Base-by-base conservation (phyloP, 30 jellyfish, hydroid and myxozoan species). In the Hydractinia symbiolongicarpus region DNA sequence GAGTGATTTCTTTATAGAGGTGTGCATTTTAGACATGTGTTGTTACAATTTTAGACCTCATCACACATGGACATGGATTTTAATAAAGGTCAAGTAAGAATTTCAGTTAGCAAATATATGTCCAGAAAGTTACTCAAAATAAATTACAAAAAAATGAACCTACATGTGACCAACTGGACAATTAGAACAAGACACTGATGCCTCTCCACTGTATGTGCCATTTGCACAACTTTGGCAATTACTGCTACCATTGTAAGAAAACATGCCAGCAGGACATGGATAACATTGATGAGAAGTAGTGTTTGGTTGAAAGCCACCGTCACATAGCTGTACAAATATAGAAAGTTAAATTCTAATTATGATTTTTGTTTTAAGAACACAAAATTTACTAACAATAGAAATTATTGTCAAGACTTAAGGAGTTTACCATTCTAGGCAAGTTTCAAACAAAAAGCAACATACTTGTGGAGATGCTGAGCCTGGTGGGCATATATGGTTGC, bases 161-260 rank as follows among this genome's bases (percentile, higher is more conserved):
- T 83, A 84, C 96, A 91, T 78, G 84, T 90, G 73, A 19, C 97
- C 97, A 17, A 81, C 7, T 15, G 98, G 98, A 58, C 98, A 91
- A 21, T 20, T 19, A n/a, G 57, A 54, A 75, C 98, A 91, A 7
- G 82, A 30, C 15, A 88, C 14, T n/a, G 95, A 77, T 15, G 84
- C 95, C 58, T 64, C 84, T 1, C 82, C 30, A 77, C 96, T 93
- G 83, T 82, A 93, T 52, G 87, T 83, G 30, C 98, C 98, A 79
- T 84, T 86, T 51, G 87, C 87, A 77, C 98, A 92, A 7, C 77
- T 6, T 4, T 30, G 60, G 73, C 98, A 92, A 51, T 40, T 77
- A 52, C 89, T 71, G 75, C 95, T 75, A 44, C 91, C 98, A 82
- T 86, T 87, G 50, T 67, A 82, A 20, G 96, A 80, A 67, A 19